Evolutionary conservation across 1,140 invertebrate species (phyloP), one percentile per base, ranked within the genome.

Genomic region (Drosophila ironensis): DNA sequence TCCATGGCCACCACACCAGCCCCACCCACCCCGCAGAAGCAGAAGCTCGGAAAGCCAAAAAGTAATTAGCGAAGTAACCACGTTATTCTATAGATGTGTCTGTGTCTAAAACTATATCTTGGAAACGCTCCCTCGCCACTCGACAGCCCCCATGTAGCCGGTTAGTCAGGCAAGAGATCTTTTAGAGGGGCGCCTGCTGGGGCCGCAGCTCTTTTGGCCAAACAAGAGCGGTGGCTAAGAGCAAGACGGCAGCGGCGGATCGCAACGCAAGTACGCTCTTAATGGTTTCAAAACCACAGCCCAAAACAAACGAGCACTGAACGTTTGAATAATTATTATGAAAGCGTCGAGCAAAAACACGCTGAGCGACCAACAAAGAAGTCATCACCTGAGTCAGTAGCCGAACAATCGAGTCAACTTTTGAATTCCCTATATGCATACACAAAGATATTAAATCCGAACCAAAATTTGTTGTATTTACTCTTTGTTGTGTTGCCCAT

Each of bases 201-300:
- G 42, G 28, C 30, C 16, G 22, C 27, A 8, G 28, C 33, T 47
- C 27, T 45, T 17, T 41, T 51, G 41, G 46, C 40, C 41, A 53
- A 25, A 11, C 14, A 1, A n/a, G 17, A 61, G 35, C 47, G 48
- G 22, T 7, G 9, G n/a, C 24, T 50, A 37, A 42, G 28, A 52
- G 40, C n/a, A n/a, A 51, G 40, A 46, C 57, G 45, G 22, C 54
- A 47, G 24, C 19, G n/a, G n/a, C n/a, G n/a, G n/a, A n/a, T n/a
- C n/a, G n/a, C n/a, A n/a, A n/a, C n/a, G n/a, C n/a, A n/a, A n/a
- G 41, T 41, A 41, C 57, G 77, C 78, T 78, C 73, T 70, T 61
- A 45, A 70, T 72, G 77, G 77, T 82, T 82, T 82, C 77, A 73
- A 81, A 72, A 84, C 77, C 78, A 54, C 77, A 84, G 61, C 42